Conservation (phyloP, 2,888 invertebrate genomes). For the Hirtodrosophila cameraria region DNA sequence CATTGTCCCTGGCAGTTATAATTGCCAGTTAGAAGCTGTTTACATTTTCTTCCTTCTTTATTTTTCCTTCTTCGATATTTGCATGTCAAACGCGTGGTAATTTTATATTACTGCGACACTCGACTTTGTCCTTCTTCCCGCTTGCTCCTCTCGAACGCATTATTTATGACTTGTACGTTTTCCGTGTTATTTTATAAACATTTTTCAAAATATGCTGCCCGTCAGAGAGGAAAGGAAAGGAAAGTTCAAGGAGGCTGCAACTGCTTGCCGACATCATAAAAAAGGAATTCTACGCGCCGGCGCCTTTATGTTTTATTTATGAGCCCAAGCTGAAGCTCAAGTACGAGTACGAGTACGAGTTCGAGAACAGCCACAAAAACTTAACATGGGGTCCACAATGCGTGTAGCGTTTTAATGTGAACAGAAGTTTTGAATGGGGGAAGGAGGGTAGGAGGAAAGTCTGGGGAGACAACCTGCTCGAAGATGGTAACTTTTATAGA, state of each 20-base stretch:
- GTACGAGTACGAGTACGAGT: constrained; percentile 44
- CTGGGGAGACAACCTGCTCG: constrained; percentile 4
- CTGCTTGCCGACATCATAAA: constrained; percentile 69
- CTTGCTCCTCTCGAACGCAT: constrained; percentile 57
- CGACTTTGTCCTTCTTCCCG: constrained; percentile 4
- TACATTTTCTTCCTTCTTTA: constrained; percentile 21
- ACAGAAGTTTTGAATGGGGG: background rate
- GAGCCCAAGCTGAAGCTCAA: constrained; percentile 41
- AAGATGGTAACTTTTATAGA: constrained; percentile 47
- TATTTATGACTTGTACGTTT: constrained; percentile 80
- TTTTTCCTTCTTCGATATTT: constrained; percentile 55
- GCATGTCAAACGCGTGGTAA: constrained; percentile 74
- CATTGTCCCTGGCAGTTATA: constrained; percentile 18
- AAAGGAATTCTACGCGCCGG: constrained; percentile 61
- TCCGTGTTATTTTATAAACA: constrained; percentile 78
- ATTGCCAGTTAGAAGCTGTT: constrained; percentile 37
- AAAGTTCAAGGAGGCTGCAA: constrained; percentile 44
- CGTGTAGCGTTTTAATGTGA: constrained; percentile 68
- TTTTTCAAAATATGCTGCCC: constrained; percentile 73
- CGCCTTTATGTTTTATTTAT: constrained; percentile 78
- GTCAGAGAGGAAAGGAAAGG: constrained; percentile 2
- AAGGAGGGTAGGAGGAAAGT: background rate
- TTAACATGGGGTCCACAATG: constrained; percentile 55
- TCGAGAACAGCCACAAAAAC: constrained; percentile 55
- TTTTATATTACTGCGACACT: constrained; percentile 73